Evolutionary conservation across 2,888 invertebrate genomes (phyloP).

Genomic region (Drosophila ezoana): DNA sequence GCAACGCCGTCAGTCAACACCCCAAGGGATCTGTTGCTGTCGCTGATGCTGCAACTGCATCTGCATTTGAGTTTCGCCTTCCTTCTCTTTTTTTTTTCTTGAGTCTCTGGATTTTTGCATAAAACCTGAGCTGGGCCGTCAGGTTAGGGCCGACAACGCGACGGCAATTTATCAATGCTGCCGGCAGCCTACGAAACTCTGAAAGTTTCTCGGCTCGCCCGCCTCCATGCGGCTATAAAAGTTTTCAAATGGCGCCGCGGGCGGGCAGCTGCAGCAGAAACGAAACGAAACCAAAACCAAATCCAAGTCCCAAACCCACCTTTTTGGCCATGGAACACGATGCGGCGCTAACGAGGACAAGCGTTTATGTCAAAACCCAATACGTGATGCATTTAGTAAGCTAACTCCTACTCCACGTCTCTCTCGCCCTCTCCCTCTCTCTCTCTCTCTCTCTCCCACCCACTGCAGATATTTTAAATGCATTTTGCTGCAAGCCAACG

Average conservation of each 20-base stretch:
- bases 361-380: constrained; percentile 82
- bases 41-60: constrained; percentile 35
- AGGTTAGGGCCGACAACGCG: constrained; percentile 54
- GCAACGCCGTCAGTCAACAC: constrained; percentile 69
- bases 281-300: constrained; percentile 28
- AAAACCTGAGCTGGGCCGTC: constrained; percentile 59
- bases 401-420: constrained; percentile 4
- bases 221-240: constrained; percentile 55
- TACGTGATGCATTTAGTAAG: constrained; percentile 79
- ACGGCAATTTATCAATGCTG: constrained; percentile 75
- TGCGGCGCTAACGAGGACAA: constrained; percentile 81
- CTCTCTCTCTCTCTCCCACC: constrained; percentile 13
- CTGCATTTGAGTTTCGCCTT: constrained; percentile 24
- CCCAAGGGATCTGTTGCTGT: constrained; percentile 58
- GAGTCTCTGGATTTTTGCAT: constrained; percentile 61
- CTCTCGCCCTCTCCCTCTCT: not conserved
- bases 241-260: constrained; percentile 67
- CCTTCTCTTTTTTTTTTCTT: constrained; percentile 5
- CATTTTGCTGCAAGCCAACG: constrained; percentile 61
- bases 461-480: constrained; percentile 65
- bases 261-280: constrained; percentile 50
- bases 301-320: constrained; percentile 45
- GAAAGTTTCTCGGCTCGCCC: constrained; percentile 23
- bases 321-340: constrained; percentile 66
- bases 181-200: constrained; percentile 53